Evolutionary conservation across 2,888 invertebrate genomes (phyloP).

Genomic region (Cephus pygmeus): DNA sequence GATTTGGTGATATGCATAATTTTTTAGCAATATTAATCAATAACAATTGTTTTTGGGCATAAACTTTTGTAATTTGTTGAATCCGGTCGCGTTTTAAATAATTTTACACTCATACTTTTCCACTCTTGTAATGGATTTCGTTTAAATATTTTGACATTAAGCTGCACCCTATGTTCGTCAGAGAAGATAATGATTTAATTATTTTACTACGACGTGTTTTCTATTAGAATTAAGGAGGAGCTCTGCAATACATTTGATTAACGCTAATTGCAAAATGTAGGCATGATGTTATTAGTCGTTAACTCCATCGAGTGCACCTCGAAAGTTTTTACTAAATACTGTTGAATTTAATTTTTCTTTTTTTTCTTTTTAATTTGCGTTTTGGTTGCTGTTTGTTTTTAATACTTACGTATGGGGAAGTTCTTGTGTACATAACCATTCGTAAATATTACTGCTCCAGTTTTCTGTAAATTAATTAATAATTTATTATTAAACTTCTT

Average conservation of each 20-base stretch:
- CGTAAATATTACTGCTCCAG: constrained; percentile 81
- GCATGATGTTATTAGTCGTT: not conserved
- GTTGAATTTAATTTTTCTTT: not conserved
- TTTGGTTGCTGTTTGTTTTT: not conserved
- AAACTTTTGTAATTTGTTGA: not conserved
- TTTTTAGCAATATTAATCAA: not conserved
- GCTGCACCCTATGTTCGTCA: not conserved
- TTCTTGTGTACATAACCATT: constrained; percentile 76
- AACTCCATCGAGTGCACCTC: not conserved
- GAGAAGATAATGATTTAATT: not conserved
- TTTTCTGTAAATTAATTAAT: constrained; percentile 71
- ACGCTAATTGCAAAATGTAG: not conserved
- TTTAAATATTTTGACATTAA: not conserved
- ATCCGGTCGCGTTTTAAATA: not conserved
- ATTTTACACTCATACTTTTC: not conserved
- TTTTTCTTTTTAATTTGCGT: not conserved
- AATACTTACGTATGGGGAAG: constrained; percentile 73
- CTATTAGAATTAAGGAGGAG: not conserved
- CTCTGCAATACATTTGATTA: not conserved
- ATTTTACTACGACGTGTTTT: not conserved
- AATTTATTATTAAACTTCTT: constrained; percentile 1
- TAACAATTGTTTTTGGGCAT: not conserved
- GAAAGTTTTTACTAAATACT: not conserved
- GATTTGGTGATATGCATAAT: not conserved
- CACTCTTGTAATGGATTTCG: not conserved